Base-by-base conservation (phyloP, 2,888 invertebrate species). In the Hydraecia micacea region DNA sequence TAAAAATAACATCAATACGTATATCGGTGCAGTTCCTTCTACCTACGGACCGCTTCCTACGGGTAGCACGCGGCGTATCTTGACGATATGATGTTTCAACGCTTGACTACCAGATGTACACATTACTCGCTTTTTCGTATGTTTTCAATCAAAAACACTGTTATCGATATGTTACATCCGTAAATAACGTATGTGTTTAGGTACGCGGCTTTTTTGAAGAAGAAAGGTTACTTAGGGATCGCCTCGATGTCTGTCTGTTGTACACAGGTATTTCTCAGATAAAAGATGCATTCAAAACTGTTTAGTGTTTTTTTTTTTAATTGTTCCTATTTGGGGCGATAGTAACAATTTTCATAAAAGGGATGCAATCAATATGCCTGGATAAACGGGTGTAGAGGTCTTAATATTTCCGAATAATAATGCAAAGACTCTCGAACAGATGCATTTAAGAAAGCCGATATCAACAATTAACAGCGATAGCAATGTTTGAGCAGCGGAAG, bases 401-500 rank as follows among this genome's bases (percentile, higher is more conserved):
- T 11, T 69, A 18, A 49, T 52, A 36, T 66, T 42, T 39, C 28
- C 18, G 13, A 68, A 55, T 11, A 82, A 77, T 66, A 67, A 70
- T 65, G 52, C 55, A 60, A 76, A 79, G 8, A 73, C 25, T n/a
- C 55, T 55, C 21, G 75, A 83, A 67, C 89, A 87, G 87, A 88
- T 87, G 87, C 70, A 81, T 66, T 81, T 68, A 77, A 87, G 89
- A 87, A 88, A 89, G 78, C 84, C 39, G 83, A 88, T 88, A 89
- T 85, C 68, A 85, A 84, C 87, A 88, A 89, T 86, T 87, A 88
- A 80, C 79, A 81, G 65, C 88, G 83, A 86, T 86, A 84, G 86
- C 79, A 82, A 78, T 87, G 87, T 89, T 84, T 87, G 87, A 84
- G 88, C 79, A 86, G 92, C 95, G 95, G 96, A 95, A 95, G 93